Evolutionary conservation across 2,888 invertebrate genomes (phyloP).

Genomic region (Belgica antarctica): DNA sequence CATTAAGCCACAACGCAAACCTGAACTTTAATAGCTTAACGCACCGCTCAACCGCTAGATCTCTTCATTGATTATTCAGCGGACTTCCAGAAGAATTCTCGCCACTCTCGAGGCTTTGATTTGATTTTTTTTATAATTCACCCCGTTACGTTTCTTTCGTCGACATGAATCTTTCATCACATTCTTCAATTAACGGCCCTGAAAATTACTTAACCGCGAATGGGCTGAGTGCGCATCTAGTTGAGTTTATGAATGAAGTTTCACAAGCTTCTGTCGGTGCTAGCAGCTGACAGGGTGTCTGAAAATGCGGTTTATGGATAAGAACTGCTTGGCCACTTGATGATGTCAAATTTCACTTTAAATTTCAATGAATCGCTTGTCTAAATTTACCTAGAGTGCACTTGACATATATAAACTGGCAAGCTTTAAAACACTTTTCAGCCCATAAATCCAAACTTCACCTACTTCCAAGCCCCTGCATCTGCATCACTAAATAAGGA

Average conservation of each 20-base stretch:
- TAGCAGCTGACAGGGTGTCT: too few species aligned
- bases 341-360: too few species aligned
- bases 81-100: neutral
- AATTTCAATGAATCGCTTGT: too few species aligned
- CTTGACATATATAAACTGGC: too few species aligned
- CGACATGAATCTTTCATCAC: neutral
- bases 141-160: constrained; percentile 14
- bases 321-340: too few species aligned
- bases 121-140: constrained; percentile 4
- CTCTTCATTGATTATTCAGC: constrained; percentile 16
- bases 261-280: neutral
- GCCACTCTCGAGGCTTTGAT: neutral
- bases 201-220: neutral
- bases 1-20: constrained; percentile 15
- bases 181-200: constrained; percentile 3
- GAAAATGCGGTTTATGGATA: too few species aligned
- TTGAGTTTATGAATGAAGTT: neutral
- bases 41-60: neutral
- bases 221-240: neutral
- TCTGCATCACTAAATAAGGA: neutral
- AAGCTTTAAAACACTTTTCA: too few species aligned
- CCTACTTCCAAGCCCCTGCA: too few species aligned
- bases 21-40: neutral
- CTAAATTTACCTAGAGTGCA: too few species aligned
- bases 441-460: too few species aligned